Evolutionary conservation across 2,797 vertebrate genomes (phyloP), one percentile per base, ranked within the genome.

Genomic region (Ambastaia sidthimunki): DNA sequence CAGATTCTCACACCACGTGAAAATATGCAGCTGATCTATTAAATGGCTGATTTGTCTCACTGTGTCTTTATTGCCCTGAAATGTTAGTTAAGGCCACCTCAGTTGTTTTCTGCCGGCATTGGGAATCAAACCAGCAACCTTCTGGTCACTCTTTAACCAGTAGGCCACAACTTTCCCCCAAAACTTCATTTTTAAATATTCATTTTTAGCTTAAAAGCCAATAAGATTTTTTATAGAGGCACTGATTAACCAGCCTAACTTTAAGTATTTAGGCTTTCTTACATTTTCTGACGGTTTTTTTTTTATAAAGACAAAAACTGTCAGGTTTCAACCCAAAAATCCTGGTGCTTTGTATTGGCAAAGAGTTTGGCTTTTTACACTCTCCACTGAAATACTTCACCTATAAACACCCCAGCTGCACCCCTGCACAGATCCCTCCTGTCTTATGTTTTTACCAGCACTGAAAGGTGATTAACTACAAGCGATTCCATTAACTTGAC

Each of bases 1-100:
- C 19, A 71, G 71, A 81, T 65, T 57, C 60, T 68, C 37, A 73
- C 48, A 71, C 63, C 72, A 75, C 71, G 79, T 68, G 71, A 28
- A 60, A 54, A 41, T 15, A 19, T 44, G 15, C 21, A 37, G 21
- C 16, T 47, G 15, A 23, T 41, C 37, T 67, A 2, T 12, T 31
- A 59, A 76, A 31, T 1, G 2, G 16, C 16, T 18, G 19, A 54
- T n/a, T 34, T 41, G 10, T 28, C 21, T 15, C 5, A 4, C 15
- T 4, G 1, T 76, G 50, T 47, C 9, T 55, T 23, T 41, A 60
- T 44, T 68, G 25, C 34, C 34, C 6, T 44, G 4, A 31, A 37
- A 13, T 12, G 19, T 18, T 54, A 10, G 6, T 37, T 37, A 37
- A 37, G 34, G 34, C 5, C 4, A 37, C 34, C 34, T 37, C 6